Evolutionary conservation across 2,113 vertebrate genomes (phyloP), one percentile per base, ranked within the genome.

Genomic region (Chionomys nivalis): DNA sequence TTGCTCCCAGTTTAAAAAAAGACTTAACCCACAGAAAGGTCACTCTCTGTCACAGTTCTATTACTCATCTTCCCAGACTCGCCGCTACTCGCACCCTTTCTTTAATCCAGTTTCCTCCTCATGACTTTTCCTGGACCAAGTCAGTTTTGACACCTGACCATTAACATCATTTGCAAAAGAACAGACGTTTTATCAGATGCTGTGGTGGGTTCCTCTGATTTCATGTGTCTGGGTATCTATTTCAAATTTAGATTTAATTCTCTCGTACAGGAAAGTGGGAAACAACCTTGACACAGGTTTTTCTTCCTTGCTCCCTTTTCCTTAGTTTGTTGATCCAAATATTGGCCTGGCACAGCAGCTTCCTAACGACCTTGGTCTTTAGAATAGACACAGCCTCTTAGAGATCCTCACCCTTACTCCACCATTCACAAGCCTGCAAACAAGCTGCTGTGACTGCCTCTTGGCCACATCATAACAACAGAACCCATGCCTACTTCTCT

Each of bases 101-200:
- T 78, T 72, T 3, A 66, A 11, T 26, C 9, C 13, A 42, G 36
- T 1, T 52, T 16, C 14, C 24, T 91, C 63, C 10, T 61, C 12
- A 0, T 2, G 0, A 0, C 21, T 87, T 81, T 33, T 11, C 31
- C 6, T 26, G 17, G 23, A 19, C 1, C 9, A 73, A 63, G 4
- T 28, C 36, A 2, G 5, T 61, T 23, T 77, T 81, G 13, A 31
- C 11, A 65, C 26, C 16, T 73, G 21, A 2, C 39, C 81, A 76
- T 28, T 47, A 11, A 5, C 24, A 58, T 65, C 17, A 39, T 8
- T 39, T 23, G 55, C 24, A 3, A 26, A 33, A 49, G 28, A 70
- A 47, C 24, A 55, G 1, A 7, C 72, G 52, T 90, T 31, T 63
- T 21, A 3, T 55, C 52, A 87, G 0, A 47, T 61, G 12, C 52